Conservation (phyloP, 2,797 vertebrate species). For the Bradypodion ventrale region DNA sequence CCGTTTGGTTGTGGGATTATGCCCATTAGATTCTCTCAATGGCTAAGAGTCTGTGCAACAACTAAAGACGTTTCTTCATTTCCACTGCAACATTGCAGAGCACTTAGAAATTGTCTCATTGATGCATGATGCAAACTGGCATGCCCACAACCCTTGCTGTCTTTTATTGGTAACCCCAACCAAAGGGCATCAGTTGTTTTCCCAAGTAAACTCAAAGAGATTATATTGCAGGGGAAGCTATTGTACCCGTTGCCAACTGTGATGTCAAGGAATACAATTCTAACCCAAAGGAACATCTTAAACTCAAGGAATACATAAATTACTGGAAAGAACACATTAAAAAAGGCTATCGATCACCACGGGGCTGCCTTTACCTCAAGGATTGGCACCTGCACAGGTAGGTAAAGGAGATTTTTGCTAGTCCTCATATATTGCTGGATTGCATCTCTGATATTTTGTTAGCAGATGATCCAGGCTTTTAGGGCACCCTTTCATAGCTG, state of each 20-base stretch:
- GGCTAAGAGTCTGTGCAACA: background rate
- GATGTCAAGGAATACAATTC: conserved; percentile 91
- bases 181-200: background rate
- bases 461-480: accelerated
- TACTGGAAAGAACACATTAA: conserved; percentile 91
- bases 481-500: background rate
- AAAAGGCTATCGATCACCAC: conserved; percentile 80
- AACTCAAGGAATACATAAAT: conserved; percentile 86
- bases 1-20: background rate
- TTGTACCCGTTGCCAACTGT: conserved; percentile 95
- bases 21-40: background rate
- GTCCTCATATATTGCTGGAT: background rate
- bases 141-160: no score
- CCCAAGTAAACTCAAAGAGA: conserved; percentile 13
- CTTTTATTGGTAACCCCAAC: background rate
- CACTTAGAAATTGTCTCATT: no score
- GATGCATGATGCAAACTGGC: background rate
- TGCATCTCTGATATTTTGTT: accelerated
- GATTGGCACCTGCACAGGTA: conserved; percentile 97
- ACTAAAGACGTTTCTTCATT: background rate
- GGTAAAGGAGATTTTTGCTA: accelerated
- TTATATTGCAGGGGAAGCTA: conserved; percentile 82
- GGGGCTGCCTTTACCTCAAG: conserved; percentile 93
- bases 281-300: conserved; percentile 91
- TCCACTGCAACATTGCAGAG: accelerated